These are phyloP conservation scores for Sarcophilus harrisii DNA, from an alignment of 2,797 vertebrate species.

Conservation along the genomic window DNA sequence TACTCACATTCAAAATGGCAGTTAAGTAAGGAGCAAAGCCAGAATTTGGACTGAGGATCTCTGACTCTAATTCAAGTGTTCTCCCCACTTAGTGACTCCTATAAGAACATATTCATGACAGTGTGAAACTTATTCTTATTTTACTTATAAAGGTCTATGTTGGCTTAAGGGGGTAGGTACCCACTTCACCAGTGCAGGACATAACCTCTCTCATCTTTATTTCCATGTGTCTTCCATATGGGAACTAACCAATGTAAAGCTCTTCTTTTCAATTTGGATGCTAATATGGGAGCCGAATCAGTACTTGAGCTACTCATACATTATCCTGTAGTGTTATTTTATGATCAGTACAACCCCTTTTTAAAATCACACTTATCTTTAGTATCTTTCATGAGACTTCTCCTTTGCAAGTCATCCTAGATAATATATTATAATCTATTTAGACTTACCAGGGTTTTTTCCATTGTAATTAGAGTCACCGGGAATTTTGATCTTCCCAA, in stretches of 20 bases:
- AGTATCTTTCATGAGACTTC: neutral
- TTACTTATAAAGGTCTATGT: neutral
- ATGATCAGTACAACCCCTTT: neutral
- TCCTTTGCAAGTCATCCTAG: neutral
- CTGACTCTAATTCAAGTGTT: neutral
- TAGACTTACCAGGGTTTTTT: neutral
- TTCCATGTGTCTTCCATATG: neutral
- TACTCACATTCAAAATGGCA: neutral
- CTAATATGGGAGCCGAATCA: neutral
- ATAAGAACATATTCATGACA: conserved; percentile 17
- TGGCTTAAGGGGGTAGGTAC: neutral
- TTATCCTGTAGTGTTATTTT: neutral
- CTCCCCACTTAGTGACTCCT: neutral
- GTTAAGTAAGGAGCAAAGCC: neutral
- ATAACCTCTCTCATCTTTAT: neutral
- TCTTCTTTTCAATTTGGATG: neutral
- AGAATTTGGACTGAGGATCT: neutral
- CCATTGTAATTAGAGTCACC: neutral
- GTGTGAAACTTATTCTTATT: neutral
- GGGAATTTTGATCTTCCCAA: neutral
- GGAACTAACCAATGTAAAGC: neutral
- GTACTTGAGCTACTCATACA: neutral
- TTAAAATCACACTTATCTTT: neutral
- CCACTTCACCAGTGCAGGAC: neutral
- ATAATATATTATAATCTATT: neutral